A percentile compares a stretch with the other conserved stretches of the same genome.
Conservation (phyloP, 2,113 vertebrate genomes). For the Cairina moschata region DNA sequence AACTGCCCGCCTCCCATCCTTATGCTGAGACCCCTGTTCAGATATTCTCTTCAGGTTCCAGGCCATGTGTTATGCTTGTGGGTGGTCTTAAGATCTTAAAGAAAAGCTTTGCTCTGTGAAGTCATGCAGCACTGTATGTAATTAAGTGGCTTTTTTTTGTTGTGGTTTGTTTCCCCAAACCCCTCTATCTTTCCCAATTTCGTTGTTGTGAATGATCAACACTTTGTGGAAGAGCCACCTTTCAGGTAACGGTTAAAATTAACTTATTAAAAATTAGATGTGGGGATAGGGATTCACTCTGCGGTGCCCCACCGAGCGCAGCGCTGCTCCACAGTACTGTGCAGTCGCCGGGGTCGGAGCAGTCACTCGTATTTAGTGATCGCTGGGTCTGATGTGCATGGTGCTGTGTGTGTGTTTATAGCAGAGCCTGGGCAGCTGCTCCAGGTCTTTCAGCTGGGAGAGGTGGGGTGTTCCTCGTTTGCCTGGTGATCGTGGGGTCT, state of each 20-base stretch:
- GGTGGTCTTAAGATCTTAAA: constrained; percentile 76
- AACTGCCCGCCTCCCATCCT: constrained; percentile 35
- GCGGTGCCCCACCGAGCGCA: neutral
- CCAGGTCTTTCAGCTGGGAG: neutral
- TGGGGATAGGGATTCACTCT: neutral
- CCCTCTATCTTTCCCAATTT: neutral
- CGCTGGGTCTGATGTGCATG: neutral
- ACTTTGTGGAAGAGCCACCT: constrained; percentile 16
- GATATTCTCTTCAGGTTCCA: constrained; percentile 66
- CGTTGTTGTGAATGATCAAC: neutral
- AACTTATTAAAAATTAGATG: neutral
- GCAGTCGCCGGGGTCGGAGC: neutral
- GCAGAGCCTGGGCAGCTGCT: neutral
- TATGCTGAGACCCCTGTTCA: constrained; percentile 58
- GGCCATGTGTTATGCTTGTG: constrained; percentile 71
- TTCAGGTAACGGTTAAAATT: neutral
- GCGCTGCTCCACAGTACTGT: neutral
- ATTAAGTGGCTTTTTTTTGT: neutral
- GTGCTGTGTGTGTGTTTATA: neutral
- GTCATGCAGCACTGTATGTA: constrained; percentile 46
- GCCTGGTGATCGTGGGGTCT: neutral
- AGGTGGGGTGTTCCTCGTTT: neutral
- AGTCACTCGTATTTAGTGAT: neutral
- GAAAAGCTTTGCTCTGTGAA: constrained; percentile 70
- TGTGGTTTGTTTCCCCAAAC: neutral